Base-by-base conservation (phyloP, 2,113 vertebrate genomes). In the Leptobrachium leishanense region DNA sequence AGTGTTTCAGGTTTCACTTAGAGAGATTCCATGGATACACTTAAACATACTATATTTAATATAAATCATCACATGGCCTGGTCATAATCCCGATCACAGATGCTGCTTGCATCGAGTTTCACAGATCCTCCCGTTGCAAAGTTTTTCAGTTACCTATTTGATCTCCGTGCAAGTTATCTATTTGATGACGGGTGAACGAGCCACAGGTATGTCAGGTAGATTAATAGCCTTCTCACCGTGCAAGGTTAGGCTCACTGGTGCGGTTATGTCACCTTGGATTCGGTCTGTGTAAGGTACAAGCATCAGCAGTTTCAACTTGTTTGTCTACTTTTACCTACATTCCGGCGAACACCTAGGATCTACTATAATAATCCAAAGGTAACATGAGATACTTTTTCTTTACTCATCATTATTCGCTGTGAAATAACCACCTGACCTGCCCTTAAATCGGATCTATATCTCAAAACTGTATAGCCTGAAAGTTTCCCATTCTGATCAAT, bases 171-270 rank as follows among this genome's bases (percentile, higher is more conserved):
- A 7, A 86, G 92, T 94, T 92, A 94, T 90, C 89, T 90, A 92
- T 92, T 92, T 85, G 84, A 90, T 85, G 91, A 90, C 42, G 90
- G 90, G 90, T 88, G 87, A 83, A 84, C 88, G 89, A 85, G 71
- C 83, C 82, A 75, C 88, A 92, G 91, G 92, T 93, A 93, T 93
- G 90, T 91, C 92, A 95, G 94, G 93, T 95, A 91, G 91, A 94
- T 94, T 93, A 93, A 92, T 83, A 91, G 87, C 84, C 85, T 88
- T 90, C 87, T 87, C 77, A 85, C 1, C 73, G 1, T 89, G 82
- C 79, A 85, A 82, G 72, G 80, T 42, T 83, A 8, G 81, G 88
- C 81, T 85, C 85, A 90, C 83, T 81, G 88, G 84, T 85, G 85
- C 85, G 57, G 79, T 79, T 2, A 75, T 69, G 87, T 89, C 89